Conservation (phyloP, 2,888 invertebrate species). For the Boloria selene region DNA sequence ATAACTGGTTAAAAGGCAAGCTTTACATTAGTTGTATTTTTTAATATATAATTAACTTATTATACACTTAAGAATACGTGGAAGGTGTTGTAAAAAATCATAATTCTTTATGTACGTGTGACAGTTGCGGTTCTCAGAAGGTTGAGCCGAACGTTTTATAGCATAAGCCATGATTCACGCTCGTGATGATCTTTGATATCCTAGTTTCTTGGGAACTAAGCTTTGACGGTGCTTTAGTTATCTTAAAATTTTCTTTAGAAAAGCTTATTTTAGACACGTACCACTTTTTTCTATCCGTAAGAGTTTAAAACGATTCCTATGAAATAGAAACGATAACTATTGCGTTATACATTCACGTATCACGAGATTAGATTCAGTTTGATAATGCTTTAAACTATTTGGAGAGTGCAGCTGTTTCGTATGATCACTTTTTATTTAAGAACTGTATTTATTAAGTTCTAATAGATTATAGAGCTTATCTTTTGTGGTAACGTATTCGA, state of each 20-base stretch:
- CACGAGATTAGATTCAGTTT: background rate
- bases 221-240: conserved; percentile 20
- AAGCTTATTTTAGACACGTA: conserved; percentile 2
- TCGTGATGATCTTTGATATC: conserved; percentile 68
- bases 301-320: background rate
- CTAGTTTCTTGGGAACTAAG: conserved; percentile 34
- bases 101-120: conserved; percentile 30
- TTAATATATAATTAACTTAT: conserved; percentile 1
- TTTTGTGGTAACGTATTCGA: no score
- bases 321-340: conserved; percentile 1
- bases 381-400: background rate
- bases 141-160: conserved; percentile 58
- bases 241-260: conserved; percentile 25
- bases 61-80: conserved; percentile 8
- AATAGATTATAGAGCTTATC: no score
- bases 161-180: conserved; percentile 63
- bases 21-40: no score
- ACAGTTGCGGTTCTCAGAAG: conserved; percentile 60
- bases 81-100: conserved; percentile 22
- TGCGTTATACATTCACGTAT: conserved; percentile 1
- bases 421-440: background rate
- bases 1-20: no score
- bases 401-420: background rate
- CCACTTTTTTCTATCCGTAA: background rate
- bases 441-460: no score